Base-by-base conservation (phyloP, 2,888 invertebrate species). In the Drosophila antonietae region DNA sequence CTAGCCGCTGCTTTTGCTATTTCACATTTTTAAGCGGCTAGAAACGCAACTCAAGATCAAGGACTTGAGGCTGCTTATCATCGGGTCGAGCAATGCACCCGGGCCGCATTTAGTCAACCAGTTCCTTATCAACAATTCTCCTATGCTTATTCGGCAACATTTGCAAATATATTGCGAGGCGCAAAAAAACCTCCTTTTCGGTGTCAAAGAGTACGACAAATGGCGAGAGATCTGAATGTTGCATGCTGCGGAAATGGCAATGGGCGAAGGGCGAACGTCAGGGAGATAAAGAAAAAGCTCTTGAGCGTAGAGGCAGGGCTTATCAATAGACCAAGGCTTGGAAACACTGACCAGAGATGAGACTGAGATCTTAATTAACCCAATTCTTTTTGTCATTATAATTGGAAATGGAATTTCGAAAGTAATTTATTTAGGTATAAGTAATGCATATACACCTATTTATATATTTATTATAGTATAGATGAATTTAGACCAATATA, bases 11-110 rank as follows among this genome's bases (percentile, higher is more conserved):
- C 10, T 4, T 15, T 12, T 23, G 12, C 8, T 31, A 15, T 14
- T 55, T 15, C n/a, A n/a, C 10, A 35, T 53, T 68, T 75, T 78
- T 74, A 77, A 81, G 79, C 80, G 55, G 69, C 68, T 64, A 80
- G 53, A 37, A 84, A 85, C 76, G 86, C 88, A 83, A 67, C 79
- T 78, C 88, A 90, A 90, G 90, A 90, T 90, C 90, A 90, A 90
- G 90, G 90, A 81, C 78, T 90, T 87, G 61, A 52, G 23, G 20
- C 20, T 15, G 74, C 80, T 90, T 90, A 90, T 90, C 90, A 66
- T 49, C 44, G 68, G 82, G 81, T 87, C 90, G 90, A 77, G 73
- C 90, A 88, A 83, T 90, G 90, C 90, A 90, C 90, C 84, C 80
- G 73, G 77, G 68, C 77, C 81, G 68, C 86, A 85, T 88, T 88